Evolutionary conservation across 2,888 invertebrate genomes (phyloP).

Genomic region (Teleogryllus oceanicus): DNA sequence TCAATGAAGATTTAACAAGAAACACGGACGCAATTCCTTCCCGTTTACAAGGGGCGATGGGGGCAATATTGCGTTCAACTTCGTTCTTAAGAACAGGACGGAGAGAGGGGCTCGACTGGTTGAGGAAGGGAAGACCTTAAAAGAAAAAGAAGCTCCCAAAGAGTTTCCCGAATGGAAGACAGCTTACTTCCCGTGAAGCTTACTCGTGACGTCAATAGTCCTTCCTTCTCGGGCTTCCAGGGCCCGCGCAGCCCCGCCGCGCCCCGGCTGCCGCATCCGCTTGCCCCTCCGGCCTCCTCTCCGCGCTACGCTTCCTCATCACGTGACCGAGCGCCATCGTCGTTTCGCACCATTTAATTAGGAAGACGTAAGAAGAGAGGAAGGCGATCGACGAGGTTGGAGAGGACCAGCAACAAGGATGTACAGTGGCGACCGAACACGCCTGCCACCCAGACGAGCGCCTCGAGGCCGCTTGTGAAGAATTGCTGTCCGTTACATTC

Average conservation of each 20-base stretch:
- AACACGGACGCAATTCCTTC: constrained; percentile 7
- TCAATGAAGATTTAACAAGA: constrained; percentile 18
- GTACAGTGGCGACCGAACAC: too few species aligned
- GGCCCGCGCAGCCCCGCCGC: background rate
- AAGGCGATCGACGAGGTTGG: too few species aligned
- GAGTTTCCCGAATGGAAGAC: constrained; percentile 8
- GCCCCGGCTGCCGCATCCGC: background rate
- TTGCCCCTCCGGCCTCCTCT: background rate
- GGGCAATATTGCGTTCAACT: constrained; percentile 6
- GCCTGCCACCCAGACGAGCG: too few species aligned
- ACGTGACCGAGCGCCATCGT: background rate
- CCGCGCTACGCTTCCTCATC: background rate
- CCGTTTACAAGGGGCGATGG: constrained; percentile 1
- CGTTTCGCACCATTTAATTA: constrained; percentile 6
- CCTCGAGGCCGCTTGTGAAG: too few species aligned
- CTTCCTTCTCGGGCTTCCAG: background rate
- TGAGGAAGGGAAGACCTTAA: constrained; percentile 5
- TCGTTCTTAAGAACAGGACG: background rate
- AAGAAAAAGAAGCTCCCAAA: constrained; percentile 6
- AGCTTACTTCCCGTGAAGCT: constrained; percentile 5
- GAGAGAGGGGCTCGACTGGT: background rate
- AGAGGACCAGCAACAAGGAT: too few species aligned
- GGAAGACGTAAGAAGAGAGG: background rate
- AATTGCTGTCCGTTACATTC: too few species aligned
- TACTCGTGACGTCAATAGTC: constrained; percentile 7